Conservation (phyloP, 2,888 invertebrate genomes). For the Dynastes grantii region DNA sequence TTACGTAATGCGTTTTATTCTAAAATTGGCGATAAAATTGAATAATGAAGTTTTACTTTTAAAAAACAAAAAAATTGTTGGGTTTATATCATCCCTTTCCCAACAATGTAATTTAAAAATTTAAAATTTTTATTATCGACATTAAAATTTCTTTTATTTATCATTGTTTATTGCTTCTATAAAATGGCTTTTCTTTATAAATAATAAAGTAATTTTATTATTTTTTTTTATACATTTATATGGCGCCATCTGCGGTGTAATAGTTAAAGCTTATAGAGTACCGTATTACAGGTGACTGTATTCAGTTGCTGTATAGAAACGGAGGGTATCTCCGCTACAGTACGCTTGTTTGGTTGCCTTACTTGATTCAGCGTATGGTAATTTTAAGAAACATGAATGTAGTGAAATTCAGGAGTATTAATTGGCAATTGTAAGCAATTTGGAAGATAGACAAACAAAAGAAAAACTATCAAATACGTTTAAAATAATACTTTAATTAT, state of each 20-base stretch:
- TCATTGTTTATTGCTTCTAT: neutral
- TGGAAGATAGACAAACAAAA: neutral
- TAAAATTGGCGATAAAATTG: neutral
- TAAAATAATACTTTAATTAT: neutral
- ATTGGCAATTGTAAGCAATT: neutral
- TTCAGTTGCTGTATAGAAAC: neutral
- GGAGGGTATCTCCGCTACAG: neutral
- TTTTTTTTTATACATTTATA: neutral
- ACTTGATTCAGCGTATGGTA: neutral
- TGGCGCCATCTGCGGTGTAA: neutral
- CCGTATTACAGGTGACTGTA: neutral
- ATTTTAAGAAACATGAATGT: neutral
- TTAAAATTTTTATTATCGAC: neutral
- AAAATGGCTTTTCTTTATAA: neutral
- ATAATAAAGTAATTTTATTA: neutral
- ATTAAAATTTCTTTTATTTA: neutral
- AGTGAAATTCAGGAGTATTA: neutral
- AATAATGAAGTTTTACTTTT: neutral
- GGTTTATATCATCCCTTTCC: neutral
- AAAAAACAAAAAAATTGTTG: too few species aligned
- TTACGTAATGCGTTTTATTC: neutral
- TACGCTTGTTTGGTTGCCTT: neutral
- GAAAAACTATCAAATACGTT: neutral
- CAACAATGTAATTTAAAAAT: neutral
- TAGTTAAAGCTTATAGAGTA: neutral